Evolutionary conservation across 2,797 vertebrate genomes (phyloP).

Genomic region (Syngnathus rostellatus): DNA sequence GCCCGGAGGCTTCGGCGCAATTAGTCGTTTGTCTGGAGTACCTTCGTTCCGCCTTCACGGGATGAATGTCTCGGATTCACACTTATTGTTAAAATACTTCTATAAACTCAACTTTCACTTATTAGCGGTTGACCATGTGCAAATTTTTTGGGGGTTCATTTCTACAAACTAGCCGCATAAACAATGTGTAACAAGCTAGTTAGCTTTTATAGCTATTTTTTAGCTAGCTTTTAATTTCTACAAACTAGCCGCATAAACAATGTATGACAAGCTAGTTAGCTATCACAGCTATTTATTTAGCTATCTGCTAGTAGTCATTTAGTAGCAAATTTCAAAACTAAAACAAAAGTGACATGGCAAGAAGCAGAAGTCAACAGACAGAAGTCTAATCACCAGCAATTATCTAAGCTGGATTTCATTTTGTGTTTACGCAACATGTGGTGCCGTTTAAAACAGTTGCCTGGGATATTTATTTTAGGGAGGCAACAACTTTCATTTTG

Average conservation of each 20-base stretch:
- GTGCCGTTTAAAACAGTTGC: slow-evolving; percentile 12
- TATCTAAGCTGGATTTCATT: not conserved
- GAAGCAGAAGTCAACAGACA: not conserved
- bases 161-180: too few species aligned
- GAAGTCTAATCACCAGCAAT: not conserved
- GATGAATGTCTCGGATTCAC: slow-evolving; percentile 16
- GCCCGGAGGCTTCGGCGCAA: slow-evolving; percentile 40
- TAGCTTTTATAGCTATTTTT: too few species aligned
- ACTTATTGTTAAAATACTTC: not conserved
- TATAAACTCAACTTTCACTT: not conserved
- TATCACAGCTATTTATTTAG: too few species aligned
- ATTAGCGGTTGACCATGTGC: not conserved
- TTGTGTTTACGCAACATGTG: slow-evolving; percentile 6
- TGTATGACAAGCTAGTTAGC: too few species aligned
- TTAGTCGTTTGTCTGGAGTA: slow-evolving; percentile 45
- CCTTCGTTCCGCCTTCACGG: slow-evolving; percentile 14
- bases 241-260: too few species aligned
- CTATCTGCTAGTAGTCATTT: not conserved
- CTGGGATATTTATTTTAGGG: slow-evolving; percentile 19
- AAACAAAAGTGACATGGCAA: not conserved
- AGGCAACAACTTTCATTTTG: slow-evolving; percentile 9
- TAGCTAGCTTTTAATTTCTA: too few species aligned
- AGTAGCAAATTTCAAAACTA: not conserved
- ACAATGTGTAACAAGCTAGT: too few species aligned
- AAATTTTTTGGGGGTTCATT: not conserved